Evolutionary conservation across 2,888 invertebrate species (phyloP).

Genomic region (Caenorhabditis panamensis): DNA sequence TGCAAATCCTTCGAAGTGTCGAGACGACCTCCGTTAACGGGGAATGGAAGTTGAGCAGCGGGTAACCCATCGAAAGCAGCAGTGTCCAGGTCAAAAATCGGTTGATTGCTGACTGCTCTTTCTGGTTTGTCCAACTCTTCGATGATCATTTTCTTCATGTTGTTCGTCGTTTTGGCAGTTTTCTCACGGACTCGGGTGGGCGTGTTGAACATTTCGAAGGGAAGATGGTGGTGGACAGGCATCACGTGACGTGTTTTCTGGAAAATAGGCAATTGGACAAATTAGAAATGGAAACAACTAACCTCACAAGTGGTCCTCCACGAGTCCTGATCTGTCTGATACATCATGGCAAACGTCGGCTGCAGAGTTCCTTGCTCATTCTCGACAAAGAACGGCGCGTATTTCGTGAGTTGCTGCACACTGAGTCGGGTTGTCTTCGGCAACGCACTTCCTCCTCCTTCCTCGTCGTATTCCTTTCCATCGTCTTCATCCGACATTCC

Average conservation of each 20-base stretch:
- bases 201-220: constrained; percentile 55
- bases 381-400: constrained; percentile 63
- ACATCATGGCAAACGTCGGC: constrained; percentile 32
- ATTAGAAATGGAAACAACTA: not conserved
- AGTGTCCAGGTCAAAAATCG: constrained; percentile 87
- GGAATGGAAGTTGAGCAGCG: constrained; percentile 29
- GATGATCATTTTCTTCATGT: constrained; percentile 83
- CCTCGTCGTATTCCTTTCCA: constrained; percentile 30
- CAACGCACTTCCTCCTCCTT: not conserved
- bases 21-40: constrained; percentile 51
- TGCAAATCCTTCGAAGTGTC: constrained; percentile 83
- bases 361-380: constrained; percentile 45
- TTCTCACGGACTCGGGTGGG: constrained; percentile 18
- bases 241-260: constrained; percentile 50
- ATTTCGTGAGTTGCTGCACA: constrained; percentile 56
- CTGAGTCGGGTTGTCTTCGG: constrained; percentile 58
- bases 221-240: constrained; percentile 53
- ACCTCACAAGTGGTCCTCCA: constrained; percentile 56
- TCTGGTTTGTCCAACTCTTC: constrained; percentile 87
- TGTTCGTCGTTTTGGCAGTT: constrained; percentile 45
- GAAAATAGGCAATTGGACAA: constrained; percentile 2
- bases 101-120: constrained; percentile 85
- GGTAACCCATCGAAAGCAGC: constrained; percentile 45
- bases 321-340: constrained; percentile 33
- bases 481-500: constrained; percentile 39